Base-by-base conservation (phyloP, 2,113 vertebrate genomes). In the Noctilio leporinus region DNA sequence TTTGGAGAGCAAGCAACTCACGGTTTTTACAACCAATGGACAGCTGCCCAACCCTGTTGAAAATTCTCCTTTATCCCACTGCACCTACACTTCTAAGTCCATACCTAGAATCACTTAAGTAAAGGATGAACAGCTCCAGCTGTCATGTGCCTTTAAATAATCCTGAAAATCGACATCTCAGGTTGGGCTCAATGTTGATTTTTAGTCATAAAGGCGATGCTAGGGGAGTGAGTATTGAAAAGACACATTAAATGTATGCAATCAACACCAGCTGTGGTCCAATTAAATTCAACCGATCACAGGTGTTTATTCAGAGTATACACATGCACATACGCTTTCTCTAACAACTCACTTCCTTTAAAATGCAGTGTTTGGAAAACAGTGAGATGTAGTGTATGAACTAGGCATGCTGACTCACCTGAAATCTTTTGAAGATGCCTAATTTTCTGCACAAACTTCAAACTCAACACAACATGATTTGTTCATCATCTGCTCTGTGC, bases 121-220 rank as follows among this genome's bases (percentile, higher is more conserved):
- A 33, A 67, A 59, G 93, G 87, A 86, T 7, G 20, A 92, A 49
- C 64, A 49, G 33, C 75, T 91, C 83, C 0, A 3, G 78, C 53
- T 94, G 94, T 73, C 80, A 24, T 62, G 84, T 81, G 80, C 53
- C 92, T 96, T 96, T 96, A 96, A 97, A 95, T 97, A 96, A 96
- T 62, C 95, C 84, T 87, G 47, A 73, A 67, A 93, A 51, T 67
- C 2, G 1, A 96, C 75, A 96, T 95, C 93, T 76, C 33, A 76
- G 65, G 51, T 67, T 93, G 80, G 82, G 49, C 84, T 95, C 45
- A 76, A 40, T 72, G 90, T 86, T 84, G 89, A 94, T 73, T 94
- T 93, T 94, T 49, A 93, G 73, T 92, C 80, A 72, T 75, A 95
- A 96, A 96, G 53, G 11, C 86, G 55, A 16, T 81, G 45, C 53